These are phyloP conservation scores for Rapana venosa DNA, from an alignment of 2,888 invertebrate species.

Conservation along the genomic window DNA sequence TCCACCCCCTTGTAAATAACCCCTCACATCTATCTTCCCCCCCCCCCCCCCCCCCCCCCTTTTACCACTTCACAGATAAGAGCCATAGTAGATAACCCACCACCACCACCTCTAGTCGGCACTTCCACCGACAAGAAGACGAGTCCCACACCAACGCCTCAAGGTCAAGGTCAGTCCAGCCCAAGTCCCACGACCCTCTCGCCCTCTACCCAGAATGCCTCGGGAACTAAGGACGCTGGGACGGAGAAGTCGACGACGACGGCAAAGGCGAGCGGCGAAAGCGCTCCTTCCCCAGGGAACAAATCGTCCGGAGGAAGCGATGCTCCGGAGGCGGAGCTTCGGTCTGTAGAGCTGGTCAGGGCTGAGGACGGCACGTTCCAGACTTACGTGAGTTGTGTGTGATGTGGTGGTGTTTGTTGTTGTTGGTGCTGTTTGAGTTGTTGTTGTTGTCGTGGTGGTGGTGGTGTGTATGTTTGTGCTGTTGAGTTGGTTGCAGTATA, in stretches of 20 bases:
- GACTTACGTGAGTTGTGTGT: conserved; percentile 24
- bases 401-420: neutral
- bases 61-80: neutral
- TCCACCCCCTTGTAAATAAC: too few species aligned
- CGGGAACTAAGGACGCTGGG: neutral
- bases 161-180: neutral
- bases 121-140: neutral
- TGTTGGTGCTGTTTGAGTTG: too few species aligned
- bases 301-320: too few species aligned
- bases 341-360: neutral
- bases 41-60: too few species aligned
- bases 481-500: too few species aligned
- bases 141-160: neutral
- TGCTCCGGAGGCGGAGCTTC: neutral
- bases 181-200: too few species aligned
- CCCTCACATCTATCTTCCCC: too few species aligned
- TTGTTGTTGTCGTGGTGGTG: too few species aligned
- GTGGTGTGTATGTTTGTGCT: too few species aligned
- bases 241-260: neutral
- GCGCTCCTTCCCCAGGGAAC: neutral
- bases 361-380: conserved; percentile 17
- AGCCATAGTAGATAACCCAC: neutral
- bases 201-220: too few species aligned
- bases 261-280: neutral
- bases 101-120: neutral